phyloP scores from a whole-genome alignment of 1,140 invertebrate genomes.

The Drosophila orena region DNA sequence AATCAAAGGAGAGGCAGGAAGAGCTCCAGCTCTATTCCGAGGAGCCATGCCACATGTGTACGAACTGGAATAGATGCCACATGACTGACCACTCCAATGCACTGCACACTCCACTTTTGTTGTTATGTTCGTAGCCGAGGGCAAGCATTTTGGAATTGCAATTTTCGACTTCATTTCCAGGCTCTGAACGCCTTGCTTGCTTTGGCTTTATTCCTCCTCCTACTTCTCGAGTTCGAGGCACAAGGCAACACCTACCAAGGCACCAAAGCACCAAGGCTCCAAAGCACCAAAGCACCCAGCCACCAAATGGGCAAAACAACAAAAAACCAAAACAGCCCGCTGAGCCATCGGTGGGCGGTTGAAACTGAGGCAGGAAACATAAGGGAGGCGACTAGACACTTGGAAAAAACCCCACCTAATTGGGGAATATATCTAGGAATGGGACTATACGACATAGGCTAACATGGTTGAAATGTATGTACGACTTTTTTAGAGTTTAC shows the following conservation, averaged over 20 bases:
- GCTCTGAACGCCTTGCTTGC: constrained; percentile 39
- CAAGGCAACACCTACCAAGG: constrained; percentile 72
- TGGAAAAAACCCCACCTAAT: background rate
- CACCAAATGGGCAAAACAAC: constrained; percentile 52
- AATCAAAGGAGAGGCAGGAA: constrained; percentile 11
- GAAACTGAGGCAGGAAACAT: constrained; percentile 8
- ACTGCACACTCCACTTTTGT: constrained; percentile 61
- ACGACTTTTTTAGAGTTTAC: too few species aligned
- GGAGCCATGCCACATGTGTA: constrained; percentile 59
- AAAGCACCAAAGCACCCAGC: constrained; percentile 18
- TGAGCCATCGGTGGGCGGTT: constrained; percentile 29
- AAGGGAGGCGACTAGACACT: constrained; percentile 8
- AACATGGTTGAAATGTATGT: background rate
- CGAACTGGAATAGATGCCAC: constrained; percentile 68
- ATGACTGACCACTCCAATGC: constrained; percentile 66
- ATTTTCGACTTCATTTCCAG: constrained; percentile 83
- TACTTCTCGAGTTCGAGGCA: constrained; percentile 30
- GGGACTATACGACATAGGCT: too few species aligned
- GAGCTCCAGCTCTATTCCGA: constrained; percentile 25
- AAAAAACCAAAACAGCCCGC: constrained; percentile 41
- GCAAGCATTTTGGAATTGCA: constrained; percentile 83
- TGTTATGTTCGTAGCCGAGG: constrained; percentile 60
- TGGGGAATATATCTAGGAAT: background rate
- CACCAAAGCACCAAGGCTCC: constrained; percentile 10
- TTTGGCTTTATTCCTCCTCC: constrained; percentile 13